Evolutionary conservation across 2,797 vertebrate genomes (phyloP).

Genomic region (Allobates femoralis): DNA sequence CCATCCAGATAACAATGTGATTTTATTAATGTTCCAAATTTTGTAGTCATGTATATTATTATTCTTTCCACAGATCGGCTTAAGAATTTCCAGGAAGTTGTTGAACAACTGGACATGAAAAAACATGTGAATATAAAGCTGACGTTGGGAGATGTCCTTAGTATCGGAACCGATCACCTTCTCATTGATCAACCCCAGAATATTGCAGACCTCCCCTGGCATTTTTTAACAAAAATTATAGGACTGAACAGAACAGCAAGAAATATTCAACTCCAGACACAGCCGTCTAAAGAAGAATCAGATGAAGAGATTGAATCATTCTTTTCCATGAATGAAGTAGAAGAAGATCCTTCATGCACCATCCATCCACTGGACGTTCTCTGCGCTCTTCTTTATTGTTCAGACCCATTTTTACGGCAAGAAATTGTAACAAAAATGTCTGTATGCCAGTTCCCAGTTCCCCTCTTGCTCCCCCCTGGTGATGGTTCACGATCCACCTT

Average conservation of each 20-base stretch:
- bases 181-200: conserved; percentile 6
- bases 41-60: neutral
- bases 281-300: conserved; percentile 38
- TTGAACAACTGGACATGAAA: conserved; percentile 44
- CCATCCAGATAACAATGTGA: neutral
- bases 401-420: conserved; percentile 43
- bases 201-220: conserved; percentile 46
- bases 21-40: neutral
- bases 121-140: conserved; percentile 59
- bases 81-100: neutral
- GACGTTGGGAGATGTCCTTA: neutral
- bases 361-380: conserved; percentile 81
- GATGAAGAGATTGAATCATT: conserved; percentile 55
- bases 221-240: conserved; percentile 36
- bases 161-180: conserved; percentile 4
- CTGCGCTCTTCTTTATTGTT: conserved; percentile 75
- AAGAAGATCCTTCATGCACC: neutral
- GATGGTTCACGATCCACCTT: conserved; percentile 9
- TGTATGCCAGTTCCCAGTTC: conserved; percentile 49
- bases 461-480: conserved; percentile 9
- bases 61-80: neutral
- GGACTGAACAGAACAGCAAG: conserved; percentile 26
- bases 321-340: neutral
- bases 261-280: conserved; percentile 11
- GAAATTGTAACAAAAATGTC: conserved; percentile 47